These are phyloP conservation scores for Sciurus carolinensis DNA, from an alignment of 2,797 vertebrate genomes.

Conservation along the genomic window DNA sequence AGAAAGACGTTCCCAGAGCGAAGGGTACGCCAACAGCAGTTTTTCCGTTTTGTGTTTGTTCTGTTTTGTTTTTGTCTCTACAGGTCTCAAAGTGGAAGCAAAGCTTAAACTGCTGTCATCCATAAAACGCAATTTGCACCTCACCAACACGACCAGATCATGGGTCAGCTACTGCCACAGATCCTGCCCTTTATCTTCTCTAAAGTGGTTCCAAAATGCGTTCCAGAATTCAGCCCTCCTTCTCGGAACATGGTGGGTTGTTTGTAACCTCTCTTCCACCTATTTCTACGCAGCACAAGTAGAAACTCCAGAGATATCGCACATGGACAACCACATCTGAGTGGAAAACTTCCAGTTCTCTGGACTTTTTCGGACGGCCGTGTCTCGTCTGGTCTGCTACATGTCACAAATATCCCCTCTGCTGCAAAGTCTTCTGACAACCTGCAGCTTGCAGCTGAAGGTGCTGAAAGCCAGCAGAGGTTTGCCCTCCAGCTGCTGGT, in stretches of 20 bases:
- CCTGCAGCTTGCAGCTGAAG: neutral
- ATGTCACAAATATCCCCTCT: fast-evolving
- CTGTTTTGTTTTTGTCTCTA: too few relatives aligned
- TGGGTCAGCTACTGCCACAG: fast-evolving
- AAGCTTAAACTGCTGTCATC: neutral
- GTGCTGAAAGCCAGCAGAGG: neutral
- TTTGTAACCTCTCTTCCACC: neutral
- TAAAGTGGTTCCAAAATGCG: neutral
- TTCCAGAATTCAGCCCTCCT: neutral
- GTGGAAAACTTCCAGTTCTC: neutral
- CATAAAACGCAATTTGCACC: fast-evolving
- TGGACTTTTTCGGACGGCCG: neutral
- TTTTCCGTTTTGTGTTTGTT: too few relatives aligned
- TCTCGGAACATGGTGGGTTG: neutral
- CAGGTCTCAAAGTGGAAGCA: neutral
- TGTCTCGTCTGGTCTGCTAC: neutral
- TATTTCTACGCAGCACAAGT: neutral
- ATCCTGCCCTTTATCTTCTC: neutral
- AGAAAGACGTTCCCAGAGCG: too few relatives aligned
- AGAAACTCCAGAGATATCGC: neutral
- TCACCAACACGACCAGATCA: fast-evolving
- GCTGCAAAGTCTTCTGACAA: too few relatives aligned
- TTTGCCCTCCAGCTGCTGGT: too few relatives aligned
- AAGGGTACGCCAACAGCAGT: too few relatives aligned
- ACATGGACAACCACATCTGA: fast-evolving